phyloP scores from a whole-genome alignment of 2,797 vertebrate genomes.

The Varecia variegata region DNA sequence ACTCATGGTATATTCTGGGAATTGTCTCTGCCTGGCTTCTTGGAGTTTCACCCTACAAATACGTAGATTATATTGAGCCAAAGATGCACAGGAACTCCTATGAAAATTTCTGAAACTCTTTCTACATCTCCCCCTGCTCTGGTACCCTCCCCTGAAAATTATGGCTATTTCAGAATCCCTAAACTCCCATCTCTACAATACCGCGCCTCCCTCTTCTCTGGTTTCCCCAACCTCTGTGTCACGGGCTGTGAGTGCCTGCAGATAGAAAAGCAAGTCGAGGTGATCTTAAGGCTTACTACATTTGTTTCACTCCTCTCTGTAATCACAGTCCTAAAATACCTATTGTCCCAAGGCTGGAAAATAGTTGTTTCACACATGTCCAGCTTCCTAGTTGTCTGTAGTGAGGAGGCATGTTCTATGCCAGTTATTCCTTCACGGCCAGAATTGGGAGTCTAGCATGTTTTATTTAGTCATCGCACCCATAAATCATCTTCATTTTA shows the following conservation, averaged over 20 bases:
- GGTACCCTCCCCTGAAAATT: neutral
- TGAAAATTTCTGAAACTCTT: neutral
- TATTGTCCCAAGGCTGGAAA: neutral
- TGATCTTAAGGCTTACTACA: neutral
- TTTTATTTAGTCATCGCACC: neutral
- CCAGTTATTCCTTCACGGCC: neutral
- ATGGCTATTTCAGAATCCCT: neutral
- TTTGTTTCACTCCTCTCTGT: neutral
- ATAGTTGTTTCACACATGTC: neutral
- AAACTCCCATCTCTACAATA: neutral
- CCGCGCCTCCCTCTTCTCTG: accelerated
- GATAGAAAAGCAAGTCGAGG: neutral
- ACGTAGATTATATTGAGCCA: neutral
- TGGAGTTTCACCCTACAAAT: neutral
- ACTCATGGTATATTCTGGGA: neutral
- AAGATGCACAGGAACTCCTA: neutral
- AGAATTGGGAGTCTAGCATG: neutral
- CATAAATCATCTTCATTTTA: neutral
- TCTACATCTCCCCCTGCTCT: neutral
- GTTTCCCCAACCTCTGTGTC: neutral
- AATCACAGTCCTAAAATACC: neutral
- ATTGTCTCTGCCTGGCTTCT: neutral
- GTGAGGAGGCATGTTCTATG: neutral
- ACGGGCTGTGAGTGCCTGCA: too few species aligned
- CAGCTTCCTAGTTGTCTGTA: neutral